Evolutionary conservation across 2,797 vertebrate genomes (phyloP), one percentile per base, ranked within the genome.

Genomic region (Centropyge bicolor): DNA sequence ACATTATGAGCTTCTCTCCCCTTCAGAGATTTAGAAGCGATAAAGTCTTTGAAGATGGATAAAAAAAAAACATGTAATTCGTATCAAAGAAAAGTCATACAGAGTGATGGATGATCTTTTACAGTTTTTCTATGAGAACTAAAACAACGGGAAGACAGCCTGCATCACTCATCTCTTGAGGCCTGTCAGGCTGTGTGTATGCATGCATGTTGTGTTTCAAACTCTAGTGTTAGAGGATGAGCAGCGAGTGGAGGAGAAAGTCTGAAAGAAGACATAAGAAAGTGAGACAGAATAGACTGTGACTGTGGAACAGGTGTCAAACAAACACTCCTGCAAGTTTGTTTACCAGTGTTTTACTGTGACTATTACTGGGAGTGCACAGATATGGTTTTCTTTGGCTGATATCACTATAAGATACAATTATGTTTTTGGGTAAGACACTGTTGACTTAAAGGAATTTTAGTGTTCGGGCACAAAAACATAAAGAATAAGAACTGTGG

Each of bases 1-100:
- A 55, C 61, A 38, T 86, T 80, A 81, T 80, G 65, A 89, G 81
- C 70, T 69, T 38, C 11, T 20, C 59, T 83, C 31, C 36, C 61
- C 59, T 51, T 84, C 54, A 81, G 36, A 86, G 83, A 82, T 83
- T 81, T 57, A 70, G 36, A 84, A 69, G 60, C 13, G 59, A 90
- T 88, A 55, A 73, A 72, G 75, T 38, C 81, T 91, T 90, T 91
- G 84, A 90, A 73, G 83, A 9, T 40, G n/a, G 3, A 35, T 19
- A 75, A 69, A 59, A 40, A 31, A 49, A 36, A 56, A 43, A 48
- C 51, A 52, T 48, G 59, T 65, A 31, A 74, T 70, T 56, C 10
- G 2, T 24, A 13, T 40, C 65, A 65, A 61, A 13, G 61, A 51
- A 80, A 78, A 73, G 51, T 67, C 45, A 70, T 36, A 64, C 31